Evolutionary conservation across 1,140 invertebrate species (phyloP).

Genomic region (Cecropterus lyciades): DNA sequence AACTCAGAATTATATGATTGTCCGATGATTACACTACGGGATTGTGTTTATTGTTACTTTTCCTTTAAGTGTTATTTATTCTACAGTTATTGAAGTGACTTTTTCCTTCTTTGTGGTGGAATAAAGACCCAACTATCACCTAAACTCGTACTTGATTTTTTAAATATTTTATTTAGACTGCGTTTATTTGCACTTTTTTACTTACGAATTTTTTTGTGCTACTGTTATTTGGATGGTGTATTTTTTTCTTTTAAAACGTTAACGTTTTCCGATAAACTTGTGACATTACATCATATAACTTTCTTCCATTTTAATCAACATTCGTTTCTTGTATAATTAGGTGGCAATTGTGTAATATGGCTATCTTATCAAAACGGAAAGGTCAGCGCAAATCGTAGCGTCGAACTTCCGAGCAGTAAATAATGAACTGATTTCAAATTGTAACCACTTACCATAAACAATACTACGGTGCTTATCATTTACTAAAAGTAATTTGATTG

Average conservation of each 20-base stretch:
- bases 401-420: constrained; percentile 54
- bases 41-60: constrained; percentile 4
- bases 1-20: constrained; percentile 7
- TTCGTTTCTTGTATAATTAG: constrained; percentile 43
- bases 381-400: constrained; percentile 52
- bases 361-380: constrained; percentile 64
- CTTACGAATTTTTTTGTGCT: no score
- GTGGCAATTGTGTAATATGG: constrained; percentile 48
- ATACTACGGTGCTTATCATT: constrained; percentile 14
- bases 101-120: no score
- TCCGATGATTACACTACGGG: neutral
- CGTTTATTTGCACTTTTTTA: no score
- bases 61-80: constrained; percentile 10
- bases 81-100: constrained; percentile 12
- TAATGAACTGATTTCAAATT: constrained; percentile 31
- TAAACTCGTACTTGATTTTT: no score
- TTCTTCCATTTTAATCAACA: constrained; percentile 26
- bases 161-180: no score
- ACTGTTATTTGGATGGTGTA: no score
- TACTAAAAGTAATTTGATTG: constrained; percentile 27
- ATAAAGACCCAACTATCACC: no score
- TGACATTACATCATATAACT: neutral
- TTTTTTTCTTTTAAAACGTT: no score
- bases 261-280: no score
- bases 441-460: constrained; percentile 12